phyloP scores from a whole-genome alignment of 2,113 vertebrate genomes.

The Natator depressus region DNA sequence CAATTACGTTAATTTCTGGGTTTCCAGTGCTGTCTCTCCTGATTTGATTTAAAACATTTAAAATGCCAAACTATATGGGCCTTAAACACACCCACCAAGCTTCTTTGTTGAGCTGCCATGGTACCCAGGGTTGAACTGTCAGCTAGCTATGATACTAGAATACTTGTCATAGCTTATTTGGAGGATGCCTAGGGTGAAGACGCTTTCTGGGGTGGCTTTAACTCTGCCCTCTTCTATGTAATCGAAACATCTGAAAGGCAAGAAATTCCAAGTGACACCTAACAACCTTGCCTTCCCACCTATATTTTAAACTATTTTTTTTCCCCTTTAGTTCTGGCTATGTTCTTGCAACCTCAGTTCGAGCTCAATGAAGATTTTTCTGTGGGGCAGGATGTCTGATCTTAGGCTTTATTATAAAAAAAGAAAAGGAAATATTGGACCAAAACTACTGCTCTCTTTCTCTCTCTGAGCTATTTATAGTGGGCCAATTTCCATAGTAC shows the following conservation, averaged over 20 bases:
- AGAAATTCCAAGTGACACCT: neutral
- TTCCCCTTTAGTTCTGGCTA: neutral
- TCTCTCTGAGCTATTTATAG: neutral
- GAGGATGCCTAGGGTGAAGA: neutral
- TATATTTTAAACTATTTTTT: neutral
- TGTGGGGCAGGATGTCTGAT: neutral
- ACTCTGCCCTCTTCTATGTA: neutral
- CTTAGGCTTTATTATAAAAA: neutral
- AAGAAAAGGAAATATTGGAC: neutral
- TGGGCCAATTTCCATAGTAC: neutral
- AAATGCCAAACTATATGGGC: neutral
- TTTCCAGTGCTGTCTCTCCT: neutral
- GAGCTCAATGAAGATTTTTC: neutral
- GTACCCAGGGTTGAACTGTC: constrained; percentile 13
- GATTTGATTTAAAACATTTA: neutral
- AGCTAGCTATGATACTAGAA: neutral
- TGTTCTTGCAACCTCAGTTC: neutral
- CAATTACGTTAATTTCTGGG: neutral
- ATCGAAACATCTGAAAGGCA: neutral
- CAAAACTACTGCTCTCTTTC: neutral
- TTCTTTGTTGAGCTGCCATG: neutral
- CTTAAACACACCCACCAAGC: neutral
- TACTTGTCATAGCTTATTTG: neutral
- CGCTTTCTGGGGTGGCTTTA: neutral
- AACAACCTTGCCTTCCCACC: neutral